phyloP scores from a whole-genome alignment of 2,888 invertebrate species.

The Hydrotaea cyrtoneurina region DNA sequence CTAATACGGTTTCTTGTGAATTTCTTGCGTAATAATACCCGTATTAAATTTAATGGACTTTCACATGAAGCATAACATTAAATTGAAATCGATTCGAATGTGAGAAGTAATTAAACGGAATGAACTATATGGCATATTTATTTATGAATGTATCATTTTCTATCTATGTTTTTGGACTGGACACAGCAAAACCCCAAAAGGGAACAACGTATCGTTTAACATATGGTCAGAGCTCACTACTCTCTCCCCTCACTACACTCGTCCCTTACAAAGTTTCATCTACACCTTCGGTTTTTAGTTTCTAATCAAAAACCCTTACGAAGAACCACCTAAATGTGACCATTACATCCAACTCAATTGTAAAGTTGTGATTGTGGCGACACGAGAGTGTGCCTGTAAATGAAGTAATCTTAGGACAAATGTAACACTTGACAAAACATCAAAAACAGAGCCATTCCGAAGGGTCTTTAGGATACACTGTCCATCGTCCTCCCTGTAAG shows the following conservation, averaged over 20 bases:
- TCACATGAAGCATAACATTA: neutral
- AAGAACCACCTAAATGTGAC: neutral
- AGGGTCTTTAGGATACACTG: neutral
- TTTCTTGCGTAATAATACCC: constrained; percentile 8
- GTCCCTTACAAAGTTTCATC: neutral
- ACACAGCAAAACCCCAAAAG: neutral
- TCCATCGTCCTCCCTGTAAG: neutral
- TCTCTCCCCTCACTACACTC: neutral
- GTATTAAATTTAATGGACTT: constrained; percentile 30
- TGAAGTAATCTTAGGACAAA: constrained; percentile 52
- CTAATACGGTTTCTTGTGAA: neutral
- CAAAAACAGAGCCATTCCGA: constrained; percentile 23
- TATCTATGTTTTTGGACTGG: neutral
- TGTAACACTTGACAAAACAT: constrained; percentile 61
- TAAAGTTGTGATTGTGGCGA: neutral
- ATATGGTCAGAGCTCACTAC: constrained; percentile 16
- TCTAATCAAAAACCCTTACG: neutral
- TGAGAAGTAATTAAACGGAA: constrained; percentile 13
- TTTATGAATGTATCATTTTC: neutral
- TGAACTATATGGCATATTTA: constrained; percentile 3
- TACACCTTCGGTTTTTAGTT: neutral
- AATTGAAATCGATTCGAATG: constrained; percentile 6
- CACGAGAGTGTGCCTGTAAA: neutral
- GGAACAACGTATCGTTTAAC: neutral
- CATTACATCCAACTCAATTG: neutral